Evolutionary conservation across 2,797 vertebrate species (phyloP).

Genomic region (Distichodus sexfasciatus): DNA sequence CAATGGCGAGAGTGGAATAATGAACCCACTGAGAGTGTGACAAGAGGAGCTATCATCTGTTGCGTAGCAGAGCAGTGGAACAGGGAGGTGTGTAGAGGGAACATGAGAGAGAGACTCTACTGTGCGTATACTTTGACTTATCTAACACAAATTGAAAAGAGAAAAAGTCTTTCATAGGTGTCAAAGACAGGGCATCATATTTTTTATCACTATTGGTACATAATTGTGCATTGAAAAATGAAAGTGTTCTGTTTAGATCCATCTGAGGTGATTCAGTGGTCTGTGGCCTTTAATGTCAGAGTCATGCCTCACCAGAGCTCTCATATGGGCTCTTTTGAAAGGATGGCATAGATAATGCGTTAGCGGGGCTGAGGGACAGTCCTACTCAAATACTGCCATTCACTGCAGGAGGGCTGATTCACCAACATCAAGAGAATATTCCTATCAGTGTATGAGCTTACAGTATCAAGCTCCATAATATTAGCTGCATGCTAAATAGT

Average conservation of each 20-base stretch:
- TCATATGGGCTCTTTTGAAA: not conserved
- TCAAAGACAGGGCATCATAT: not conserved
- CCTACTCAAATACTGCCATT: not conserved
- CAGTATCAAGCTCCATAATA: not conserved
- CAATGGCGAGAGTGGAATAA: slow-evolving; percentile 52
- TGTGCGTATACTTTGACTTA: slow-evolving; percentile 29
- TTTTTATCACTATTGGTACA: not conserved
- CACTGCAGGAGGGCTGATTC: not conserved
- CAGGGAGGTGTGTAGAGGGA: not conserved
- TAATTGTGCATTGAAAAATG: slow-evolving; percentile 24
- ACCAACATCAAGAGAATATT: not conserved
- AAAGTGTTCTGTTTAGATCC: not conserved
- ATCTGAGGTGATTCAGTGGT: slow-evolving; percentile 1
- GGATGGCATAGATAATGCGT: not conserved
- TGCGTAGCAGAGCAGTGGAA: slow-evolving; percentile 42
- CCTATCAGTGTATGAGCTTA: not conserved
- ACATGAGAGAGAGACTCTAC: slow-evolving; percentile 36
- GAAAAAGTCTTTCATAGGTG: slow-evolving; percentile 4
- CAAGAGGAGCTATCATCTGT: slow-evolving; percentile 33
- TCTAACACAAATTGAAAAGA: slow-evolving; percentile 4
- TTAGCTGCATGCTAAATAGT: not conserved
- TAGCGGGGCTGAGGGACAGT: not conserved
- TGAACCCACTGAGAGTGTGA: slow-evolving; percentile 56
- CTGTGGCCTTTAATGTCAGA: not conserved
- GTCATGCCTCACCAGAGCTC: not conserved